Base-by-base conservation (phyloP, 2,797 vertebrate species). In the Schizopygopsis pylzovi region DNA sequence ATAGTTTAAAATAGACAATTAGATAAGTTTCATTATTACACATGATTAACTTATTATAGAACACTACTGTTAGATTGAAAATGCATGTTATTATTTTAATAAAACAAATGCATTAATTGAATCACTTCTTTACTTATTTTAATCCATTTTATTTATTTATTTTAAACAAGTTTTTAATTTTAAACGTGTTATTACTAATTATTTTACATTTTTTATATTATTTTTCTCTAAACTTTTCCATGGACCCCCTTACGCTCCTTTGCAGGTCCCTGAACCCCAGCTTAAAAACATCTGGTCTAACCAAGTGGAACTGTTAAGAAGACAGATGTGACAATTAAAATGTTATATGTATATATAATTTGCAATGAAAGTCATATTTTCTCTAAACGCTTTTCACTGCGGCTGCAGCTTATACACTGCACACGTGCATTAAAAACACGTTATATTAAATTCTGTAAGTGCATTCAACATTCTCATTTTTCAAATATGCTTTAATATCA, bases 221-320 rank as follows among this genome's bases (percentile, higher is more conserved):
- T 68, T 72, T 72, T 45, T 15, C 75, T 39, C 20, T 56, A 22
- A 78, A 78, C 72, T 1, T 76, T 43, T 79, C 22, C 54, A 59
- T 25, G 3, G 37, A 54, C 10, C 28, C 28, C 3, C 18, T 54
- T 56, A 3, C 6, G 4, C 12, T 8, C 6, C 2, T 77, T 39
- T 56, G 18, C 1, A 12, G 47, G 28, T 76, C 47, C 9, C 4
- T 0, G 2, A 37, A 41, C 7, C 12, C 12, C 12, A 15, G 20
- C 16, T 10, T 18, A 4, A 56, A 77, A 77, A 56, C 54, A n/a
- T 37, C 49, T 76, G 28, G 3, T 75, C 20, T 63, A 73, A 8
- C 2, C 25, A 52, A 22, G 41, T 49, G 10, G 15, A 45, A 72
- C n/a, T 33, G 54, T 25, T 37, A 22, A 75, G 16, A 22, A 75